Evolutionary conservation across 1,140 invertebrate genomes (phyloP).

Genomic region (Diuraphis noxia): DNA sequence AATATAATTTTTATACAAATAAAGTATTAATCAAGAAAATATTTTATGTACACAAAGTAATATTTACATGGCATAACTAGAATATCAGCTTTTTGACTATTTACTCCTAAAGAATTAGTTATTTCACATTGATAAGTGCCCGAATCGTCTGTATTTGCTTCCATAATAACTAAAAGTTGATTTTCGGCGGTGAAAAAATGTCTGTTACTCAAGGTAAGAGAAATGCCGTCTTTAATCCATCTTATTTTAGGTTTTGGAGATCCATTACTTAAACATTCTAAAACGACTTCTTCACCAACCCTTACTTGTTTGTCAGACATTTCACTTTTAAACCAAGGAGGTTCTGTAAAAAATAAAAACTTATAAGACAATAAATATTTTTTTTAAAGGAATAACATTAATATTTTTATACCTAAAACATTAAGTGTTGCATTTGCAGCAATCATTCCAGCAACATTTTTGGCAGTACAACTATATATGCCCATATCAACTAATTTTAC

Average conservation of each 20-base stretch:
- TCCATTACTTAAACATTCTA: slow-evolving; percentile 85
- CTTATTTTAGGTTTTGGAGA: slow-evolving; percentile 83
- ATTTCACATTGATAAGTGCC: slow-evolving; percentile 89
- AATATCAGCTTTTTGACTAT: slow-evolving; percentile 64
- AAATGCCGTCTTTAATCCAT: slow-evolving; percentile 84
- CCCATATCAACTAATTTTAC: slow-evolving; percentile 86
- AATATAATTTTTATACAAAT: neutral
- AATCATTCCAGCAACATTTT: slow-evolving; percentile 84
- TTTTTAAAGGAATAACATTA: neutral
- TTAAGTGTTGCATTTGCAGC: slow-evolving; percentile 86
- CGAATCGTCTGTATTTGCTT: slow-evolving; percentile 74
- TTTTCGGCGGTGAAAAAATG: slow-evolving; percentile 83
- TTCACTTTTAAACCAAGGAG: slow-evolving; percentile 80
- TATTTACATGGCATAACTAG: slow-evolving; percentile 65
- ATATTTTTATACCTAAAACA: slow-evolving; percentile 69
- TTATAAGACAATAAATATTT: neutral
- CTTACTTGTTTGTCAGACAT: slow-evolving; percentile 82
- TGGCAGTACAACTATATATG: slow-evolving; percentile 90
- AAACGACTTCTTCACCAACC: slow-evolving; percentile 77
- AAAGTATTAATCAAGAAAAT: neutral
- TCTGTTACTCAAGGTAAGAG: slow-evolving; percentile 68
- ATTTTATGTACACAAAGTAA: neutral
- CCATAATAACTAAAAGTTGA: slow-evolving; percentile 84
- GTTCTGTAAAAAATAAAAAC: slow-evolving; percentile 67
- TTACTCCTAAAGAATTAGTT: slow-evolving; percentile 78